Percentiles rank a stretch among this genome's conserved stretches.
Conservation (phyloP, 2,113 vertebrate genomes). For the Saguinus midas region DNA sequence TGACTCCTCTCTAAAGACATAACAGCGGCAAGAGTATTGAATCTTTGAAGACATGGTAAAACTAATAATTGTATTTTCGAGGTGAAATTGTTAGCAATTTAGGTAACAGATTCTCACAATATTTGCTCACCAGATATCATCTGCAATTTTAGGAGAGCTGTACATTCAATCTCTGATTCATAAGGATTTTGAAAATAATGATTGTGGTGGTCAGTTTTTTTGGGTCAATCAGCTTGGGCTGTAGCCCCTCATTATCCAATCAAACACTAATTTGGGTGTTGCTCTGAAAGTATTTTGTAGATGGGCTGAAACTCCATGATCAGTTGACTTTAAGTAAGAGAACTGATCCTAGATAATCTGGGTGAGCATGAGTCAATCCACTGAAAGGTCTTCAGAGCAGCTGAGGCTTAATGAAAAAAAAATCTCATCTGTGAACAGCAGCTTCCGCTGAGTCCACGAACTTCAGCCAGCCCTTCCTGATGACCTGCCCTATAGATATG, state of each 20-base stretch:
- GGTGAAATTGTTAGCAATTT: conserved; percentile 18
- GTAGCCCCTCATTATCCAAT: neutral
- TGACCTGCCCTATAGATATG: neutral
- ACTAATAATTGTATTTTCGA: neutral
- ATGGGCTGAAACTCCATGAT: neutral
- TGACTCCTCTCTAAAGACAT: neutral
- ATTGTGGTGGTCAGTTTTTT: conserved; percentile 15
- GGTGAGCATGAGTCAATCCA: neutral
- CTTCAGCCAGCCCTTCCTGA: neutral
- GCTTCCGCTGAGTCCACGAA: neutral
- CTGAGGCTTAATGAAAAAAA: neutral
- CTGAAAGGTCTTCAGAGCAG: neutral
- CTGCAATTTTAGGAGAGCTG: conserved; percentile 9
- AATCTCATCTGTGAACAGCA: neutral
- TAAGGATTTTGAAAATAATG: conserved; percentile 30
- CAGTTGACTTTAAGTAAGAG: neutral
- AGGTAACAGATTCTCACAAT: conserved; percentile 4
- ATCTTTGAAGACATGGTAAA: conserved; percentile 4
- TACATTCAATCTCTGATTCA: conserved; percentile 22
- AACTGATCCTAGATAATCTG: neutral
- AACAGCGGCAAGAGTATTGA: neutral
- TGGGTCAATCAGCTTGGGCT: conserved; percentile 7
- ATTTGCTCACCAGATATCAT: neutral
- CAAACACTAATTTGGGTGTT: conserved; percentile 33
- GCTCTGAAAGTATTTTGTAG: neutral